These are phyloP conservation scores for Proterorhinus semilunaris DNA, from an alignment of 2,113 vertebrate species.

Conservation along the genomic window DNA sequence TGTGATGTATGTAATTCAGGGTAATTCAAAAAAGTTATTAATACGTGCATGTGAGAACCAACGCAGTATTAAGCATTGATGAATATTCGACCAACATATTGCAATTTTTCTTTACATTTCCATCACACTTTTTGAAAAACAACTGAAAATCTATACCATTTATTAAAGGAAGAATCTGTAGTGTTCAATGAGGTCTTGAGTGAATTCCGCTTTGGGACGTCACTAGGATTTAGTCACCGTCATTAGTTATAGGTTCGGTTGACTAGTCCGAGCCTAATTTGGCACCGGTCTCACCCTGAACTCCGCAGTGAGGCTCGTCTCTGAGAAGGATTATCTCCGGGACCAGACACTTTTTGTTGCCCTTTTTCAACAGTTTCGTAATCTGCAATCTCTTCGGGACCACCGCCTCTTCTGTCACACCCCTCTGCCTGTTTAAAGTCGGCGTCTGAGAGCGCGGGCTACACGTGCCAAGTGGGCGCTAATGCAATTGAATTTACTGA, in stretches of 20 bases:
- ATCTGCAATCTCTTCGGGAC: constrained; percentile 45
- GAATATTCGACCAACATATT: too few relatives aligned
- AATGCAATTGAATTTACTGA: neutral
- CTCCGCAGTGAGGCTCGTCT: constrained; percentile 36
- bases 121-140: too few relatives aligned
- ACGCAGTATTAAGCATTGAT: too few relatives aligned
- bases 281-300: constrained; percentile 19
- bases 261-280: neutral
- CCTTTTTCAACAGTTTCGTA: constrained; percentile 37
- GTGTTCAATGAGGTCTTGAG: neutral
- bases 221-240: neutral
- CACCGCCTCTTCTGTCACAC: constrained; percentile 25
- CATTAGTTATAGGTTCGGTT: neutral
- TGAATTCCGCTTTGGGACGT: neutral
- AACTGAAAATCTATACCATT: too few relatives aligned
- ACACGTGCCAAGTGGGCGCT: constrained; percentile 35
- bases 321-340: constrained; percentile 45
- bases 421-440: constrained; percentile 26
- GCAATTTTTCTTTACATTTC: too few relatives aligned
- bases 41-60: too few relatives aligned
- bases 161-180: too few relatives aligned
- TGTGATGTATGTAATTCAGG: too few relatives aligned
- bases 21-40: too few relatives aligned
- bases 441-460: constrained; percentile 41
- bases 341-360: constrained; percentile 24